Base-by-base conservation (phyloP, 2,113 vertebrate genomes). In the Misgurnus anguillicaudatus region DNA sequence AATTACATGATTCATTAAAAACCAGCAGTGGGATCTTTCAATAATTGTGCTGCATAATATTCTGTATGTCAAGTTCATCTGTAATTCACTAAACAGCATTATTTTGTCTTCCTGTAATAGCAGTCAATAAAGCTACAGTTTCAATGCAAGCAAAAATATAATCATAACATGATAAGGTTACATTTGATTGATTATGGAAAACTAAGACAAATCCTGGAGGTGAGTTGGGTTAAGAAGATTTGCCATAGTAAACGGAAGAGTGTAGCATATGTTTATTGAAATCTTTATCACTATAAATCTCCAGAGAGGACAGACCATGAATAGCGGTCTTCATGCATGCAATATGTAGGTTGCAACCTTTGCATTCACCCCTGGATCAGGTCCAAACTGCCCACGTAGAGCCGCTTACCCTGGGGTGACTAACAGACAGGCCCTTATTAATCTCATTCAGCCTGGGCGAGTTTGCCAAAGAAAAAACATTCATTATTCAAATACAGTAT, bases 31-130 rank as follows among this genome's bases (percentile, higher is more conserved):
- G 14, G 48, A 14, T n/a, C 19, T 19, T n/a, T 57, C 51, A 55
- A 17, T 6, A 53, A 53, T 6, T 53, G 4, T n/a, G 14, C 16
- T 53, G 5, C 6, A 53, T 17, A 6, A 17, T 53, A 2, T 16
- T 53, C 53, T 57, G 2, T 5, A 64, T 73, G 75, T 81, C 62
- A 66, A 77, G 38, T 48, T 55, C 31, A 45, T 78, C 53, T 11
- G 4, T 13, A 78, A 64, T 83, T 67, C 63, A 75, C 80, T 63
- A 42, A 82, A 14, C 48, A 67, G 48, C 68, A 76, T 69, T 82
- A 72, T 80, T 82, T 82, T 41, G 79, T 24, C 66, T 85, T 69
- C 80, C 83, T 82, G 80, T 82, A 87, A 88, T 88, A 58, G 87
- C 65, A 57, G 17, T 0, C 21, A 69, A 36, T 61, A 51, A 62